Evolutionary conservation across 2,113 vertebrate genomes (phyloP), one percentile per base, ranked within the genome.

Genomic region (Verasper variegatus): DNA sequence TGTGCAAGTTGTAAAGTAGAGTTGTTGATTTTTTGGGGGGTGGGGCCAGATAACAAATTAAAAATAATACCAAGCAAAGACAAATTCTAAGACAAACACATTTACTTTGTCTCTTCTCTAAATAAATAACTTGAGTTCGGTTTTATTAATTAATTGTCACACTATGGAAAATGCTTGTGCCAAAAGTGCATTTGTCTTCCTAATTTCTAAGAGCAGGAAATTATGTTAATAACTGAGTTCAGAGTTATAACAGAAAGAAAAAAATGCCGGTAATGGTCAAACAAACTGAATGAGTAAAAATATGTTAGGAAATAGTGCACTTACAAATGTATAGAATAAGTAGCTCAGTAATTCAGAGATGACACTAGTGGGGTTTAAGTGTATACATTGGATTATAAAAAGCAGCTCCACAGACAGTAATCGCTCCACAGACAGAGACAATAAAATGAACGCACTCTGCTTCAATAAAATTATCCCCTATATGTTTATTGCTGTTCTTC

Each of bases 341-440:
- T 67, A 23, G 2, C 47, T 80, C 68, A 62, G n/a, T 65, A 69
- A 58, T 20, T 76, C 47, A 73, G 59, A 62, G 37, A n/a, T 27
- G n/a, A 60, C 23, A 27, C 47, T 27, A 37, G 5, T 35, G 2
- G 18, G 23, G 11, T 60, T 31, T n/a, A 18, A 68, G 11, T 42
- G 12, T 40, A 26, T 18, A 15, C 9, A 14, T n/a, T 60, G 27
- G 58, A 68, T 68, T 23, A 54, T 13, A 47, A 35, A 59, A 62
- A 77, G 18, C n/a, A 67, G 37, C 45, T 59, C 9, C 20, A 27
- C 40, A 12, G 40, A 17, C 21, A 20, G 21, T 52, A 7, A 56
- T 66, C 63, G 37, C 26, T 65, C 26, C 24, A 37, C 11, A 18
- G 37, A 49, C 42, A 54, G 26, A 10, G 35, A 27, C 1, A 56